Base-by-base conservation (phyloP, 23 tunicate genomes). In the Halocynthia aurantium region DNA sequence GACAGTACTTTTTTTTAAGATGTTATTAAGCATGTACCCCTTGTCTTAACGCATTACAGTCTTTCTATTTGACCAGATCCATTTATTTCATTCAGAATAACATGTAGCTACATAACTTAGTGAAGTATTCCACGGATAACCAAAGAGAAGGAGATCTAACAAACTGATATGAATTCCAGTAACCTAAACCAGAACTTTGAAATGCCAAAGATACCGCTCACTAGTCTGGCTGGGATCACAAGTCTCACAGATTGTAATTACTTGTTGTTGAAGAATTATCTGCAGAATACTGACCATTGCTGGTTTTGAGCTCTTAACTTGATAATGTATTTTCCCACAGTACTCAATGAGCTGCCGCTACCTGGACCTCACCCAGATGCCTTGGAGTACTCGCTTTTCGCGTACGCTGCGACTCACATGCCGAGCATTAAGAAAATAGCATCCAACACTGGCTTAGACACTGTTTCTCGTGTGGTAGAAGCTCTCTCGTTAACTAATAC, bases 351-450 rank as follows among this genome's bases (percentile, higher is more conserved):
- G 62, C 21, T 74, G 64, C 78, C 78, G 55, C 78, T 74, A 49
- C 78, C 78, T 54, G 78, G 78, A 13, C 78, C 78, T 54, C 78
- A 74, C 56, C 78, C 78, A 6, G 78, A 74, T 74, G 56, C 56
- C 11, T n/a, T 74, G 78, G 78, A 74, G 20, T 74, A 54, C 22
- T 64, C 78, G 56, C 78, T 74, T 8, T 74, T 74, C 55, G 78
- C 78, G 8, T 54, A 74, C 57, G 56, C 78, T 8, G 31, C 78
- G 12, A 54, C 56, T 20, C 78, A 53, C 10, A 74, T 74, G 78
- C 78, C 78, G 6, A 64, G 78, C 9, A 74, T 74, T 17, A 53
- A 54, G 10, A 53, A 49, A 51, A 13, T 74, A 50, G 57, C 31
- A 22, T 54, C 20, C 57, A 74, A 54, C 21, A 21, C 78, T 17